Conservation (phyloP, 2,113 vertebrate species). For the Dasypus novemcinctus region DNA sequence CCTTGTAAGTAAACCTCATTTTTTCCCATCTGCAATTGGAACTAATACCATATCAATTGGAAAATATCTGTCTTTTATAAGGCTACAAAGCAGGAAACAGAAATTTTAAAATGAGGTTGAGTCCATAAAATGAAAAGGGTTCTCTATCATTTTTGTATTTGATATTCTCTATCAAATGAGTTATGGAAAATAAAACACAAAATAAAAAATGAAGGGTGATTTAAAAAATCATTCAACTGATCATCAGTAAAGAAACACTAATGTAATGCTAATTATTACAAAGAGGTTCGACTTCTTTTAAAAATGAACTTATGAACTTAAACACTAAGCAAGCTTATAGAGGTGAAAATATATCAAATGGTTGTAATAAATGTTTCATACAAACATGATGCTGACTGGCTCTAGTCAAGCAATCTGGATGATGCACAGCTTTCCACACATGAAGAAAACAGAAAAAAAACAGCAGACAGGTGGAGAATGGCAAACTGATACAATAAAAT, state of each 20-base stretch:
- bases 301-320: conserved; percentile 25
- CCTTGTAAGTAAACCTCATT: conserved; percentile 74
- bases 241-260: conserved; percentile 34
- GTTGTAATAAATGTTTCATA: background rate
- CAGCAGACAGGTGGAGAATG: background rate
- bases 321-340: background rate
- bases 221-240: background rate
- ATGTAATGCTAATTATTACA: background rate
- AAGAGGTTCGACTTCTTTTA: background rate
- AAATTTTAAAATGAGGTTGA: conserved; percentile 62
- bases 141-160: conserved; percentile 46
- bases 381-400: background rate
- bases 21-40: conserved; percentile 67
- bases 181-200: conserved; percentile 5
- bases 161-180: conserved; percentile 47
- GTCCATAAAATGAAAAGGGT: conserved; percentile 25
- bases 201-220: conserved; percentile 28
- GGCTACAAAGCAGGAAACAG: conserved; percentile 70
- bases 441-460: conserved; percentile 21
- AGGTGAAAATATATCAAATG: background rate
- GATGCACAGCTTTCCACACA: background rate
- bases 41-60: conserved; percentile 72
- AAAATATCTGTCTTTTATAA: conserved; percentile 74
- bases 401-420: background rate
- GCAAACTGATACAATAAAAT: conserved; percentile 22